These are phyloP conservation scores for Drosophila dunni DNA, from an alignment of 1,140 invertebrate genomes.

Conservation along the genomic window DNA sequence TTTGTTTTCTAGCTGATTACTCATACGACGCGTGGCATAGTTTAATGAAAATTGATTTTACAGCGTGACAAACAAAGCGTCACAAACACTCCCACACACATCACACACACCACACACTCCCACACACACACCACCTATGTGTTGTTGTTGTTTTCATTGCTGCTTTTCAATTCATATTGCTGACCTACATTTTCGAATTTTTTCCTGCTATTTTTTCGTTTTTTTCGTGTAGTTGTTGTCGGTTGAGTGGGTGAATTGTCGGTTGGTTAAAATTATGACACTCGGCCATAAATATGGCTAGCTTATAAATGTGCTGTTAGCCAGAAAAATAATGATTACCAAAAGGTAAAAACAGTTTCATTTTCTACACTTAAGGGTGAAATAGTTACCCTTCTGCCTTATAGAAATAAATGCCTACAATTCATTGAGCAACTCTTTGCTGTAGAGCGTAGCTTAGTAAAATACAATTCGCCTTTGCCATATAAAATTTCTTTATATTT, in stretches of 20 bases:
- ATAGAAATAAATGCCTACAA: no score
- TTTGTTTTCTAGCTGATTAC: constrained; percentile 73
- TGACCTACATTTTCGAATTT: constrained; percentile 68
- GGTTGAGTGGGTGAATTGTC: constrained; percentile 43
- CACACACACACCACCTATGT: constrained; percentile 14
- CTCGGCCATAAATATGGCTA: constrained; percentile 56
- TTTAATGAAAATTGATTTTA: constrained; percentile 83
- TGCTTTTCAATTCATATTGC: constrained; percentile 74
- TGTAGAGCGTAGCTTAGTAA: no score
- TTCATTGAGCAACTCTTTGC: no score
- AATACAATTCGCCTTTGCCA: neutral
- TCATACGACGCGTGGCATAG: constrained; percentile 71
- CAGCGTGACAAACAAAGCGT: constrained; percentile 65
- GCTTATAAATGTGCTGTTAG: constrained; percentile 44
- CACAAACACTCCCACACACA: constrained; percentile 28
- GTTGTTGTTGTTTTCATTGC: constrained; percentile 51
- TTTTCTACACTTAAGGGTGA: constrained; percentile 1
- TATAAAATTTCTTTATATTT: constrained; percentile 54
- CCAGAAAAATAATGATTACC: constrained; percentile 62
- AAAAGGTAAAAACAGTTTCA: constrained; percentile 30
- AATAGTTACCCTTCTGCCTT: no score
- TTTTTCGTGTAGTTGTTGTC: constrained; percentile 15
- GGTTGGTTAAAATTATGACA: constrained; percentile 57
- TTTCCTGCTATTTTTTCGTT: constrained; percentile 21
- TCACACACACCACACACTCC: constrained; percentile 19